These are phyloP conservation scores for Oceanodroma leucorhoa DNA, from an alignment of 2,797 vertebrate species.

Conservation along the genomic window DNA sequence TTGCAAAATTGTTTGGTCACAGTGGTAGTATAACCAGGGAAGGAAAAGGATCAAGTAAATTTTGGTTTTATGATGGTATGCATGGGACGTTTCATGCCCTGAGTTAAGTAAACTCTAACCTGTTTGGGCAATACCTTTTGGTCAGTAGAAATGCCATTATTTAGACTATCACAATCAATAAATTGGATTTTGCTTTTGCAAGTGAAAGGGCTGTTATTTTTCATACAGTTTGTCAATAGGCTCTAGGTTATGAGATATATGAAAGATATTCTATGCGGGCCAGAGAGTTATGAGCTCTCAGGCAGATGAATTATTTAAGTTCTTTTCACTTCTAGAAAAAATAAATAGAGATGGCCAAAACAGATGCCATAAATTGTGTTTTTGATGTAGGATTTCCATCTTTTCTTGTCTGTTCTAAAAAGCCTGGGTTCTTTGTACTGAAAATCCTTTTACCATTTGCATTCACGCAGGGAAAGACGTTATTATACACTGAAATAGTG, in stretches of 20 bases:
- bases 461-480: background rate
- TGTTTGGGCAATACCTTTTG: conserved; percentile 19
- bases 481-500: background rate
- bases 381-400: conserved; percentile 49
- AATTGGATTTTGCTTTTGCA: conserved; percentile 64
- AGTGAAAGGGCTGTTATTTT: conserved; percentile 62
- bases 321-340: conserved; percentile 64
- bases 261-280: conserved; percentile 57
- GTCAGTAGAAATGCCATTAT: conserved; percentile 58
- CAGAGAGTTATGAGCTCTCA: conserved; percentile 67
- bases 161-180: conserved; percentile 71
- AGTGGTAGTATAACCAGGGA: background rate
- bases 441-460: conserved; percentile 35
- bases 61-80: background rate
- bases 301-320: conserved; percentile 70
- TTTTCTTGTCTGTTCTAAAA: conserved; percentile 49
- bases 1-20: background rate
- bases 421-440: background rate
- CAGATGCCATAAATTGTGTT: conserved; percentile 41
- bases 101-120: conserved; percentile 28
- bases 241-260: conserved; percentile 46
- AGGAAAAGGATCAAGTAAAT: background rate
- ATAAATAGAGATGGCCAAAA: conserved; percentile 46
- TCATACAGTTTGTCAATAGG: conserved; percentile 71
- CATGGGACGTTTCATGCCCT: background rate